Evolutionary conservation across 2,888 invertebrate genomes (phyloP).

Genomic region (Drosophila quasianomalipes): DNA sequence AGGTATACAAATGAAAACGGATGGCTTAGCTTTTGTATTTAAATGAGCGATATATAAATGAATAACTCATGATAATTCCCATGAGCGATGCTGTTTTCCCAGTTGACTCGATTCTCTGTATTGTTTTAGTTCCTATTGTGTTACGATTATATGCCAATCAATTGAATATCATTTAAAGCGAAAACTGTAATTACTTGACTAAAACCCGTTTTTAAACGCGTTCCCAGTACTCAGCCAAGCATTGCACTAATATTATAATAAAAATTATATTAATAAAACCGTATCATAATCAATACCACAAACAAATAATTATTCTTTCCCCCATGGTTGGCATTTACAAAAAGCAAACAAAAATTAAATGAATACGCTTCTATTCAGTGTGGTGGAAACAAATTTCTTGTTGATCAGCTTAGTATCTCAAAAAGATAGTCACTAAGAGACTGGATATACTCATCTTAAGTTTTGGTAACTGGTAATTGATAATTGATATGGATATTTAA

Average conservation of each 20-base stretch:
- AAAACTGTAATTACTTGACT: constrained; percentile 10
- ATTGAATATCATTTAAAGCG: constrained; percentile 16
- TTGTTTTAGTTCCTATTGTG: not conserved
- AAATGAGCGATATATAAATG: not conserved
- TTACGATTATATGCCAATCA: not conserved
- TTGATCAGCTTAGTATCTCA: not conserved
- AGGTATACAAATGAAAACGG: not conserved
- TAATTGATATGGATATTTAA: too few species aligned
- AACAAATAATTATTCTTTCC: not conserved
- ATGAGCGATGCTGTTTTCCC: not conserved
- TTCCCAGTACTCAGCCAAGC: constrained; percentile 4
- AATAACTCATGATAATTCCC: constrained; percentile 10
- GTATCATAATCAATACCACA: not conserved
- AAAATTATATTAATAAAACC: not conserved
- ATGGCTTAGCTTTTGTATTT: constrained; percentile 4
- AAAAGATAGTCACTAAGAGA: not conserved
- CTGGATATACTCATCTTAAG: not conserved
- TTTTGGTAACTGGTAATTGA: not conserved
- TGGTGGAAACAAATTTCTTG: not conserved
- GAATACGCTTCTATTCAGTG: not conserved
- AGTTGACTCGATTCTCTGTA: not conserved
- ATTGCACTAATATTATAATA: not conserved
- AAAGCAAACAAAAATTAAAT: not conserved
- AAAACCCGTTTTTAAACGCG: constrained; percentile 14
- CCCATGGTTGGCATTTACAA: not conserved